phyloP scores from a whole-genome alignment of 2,113 vertebrate genomes.

The Cebidichthys violaceus region DNA sequence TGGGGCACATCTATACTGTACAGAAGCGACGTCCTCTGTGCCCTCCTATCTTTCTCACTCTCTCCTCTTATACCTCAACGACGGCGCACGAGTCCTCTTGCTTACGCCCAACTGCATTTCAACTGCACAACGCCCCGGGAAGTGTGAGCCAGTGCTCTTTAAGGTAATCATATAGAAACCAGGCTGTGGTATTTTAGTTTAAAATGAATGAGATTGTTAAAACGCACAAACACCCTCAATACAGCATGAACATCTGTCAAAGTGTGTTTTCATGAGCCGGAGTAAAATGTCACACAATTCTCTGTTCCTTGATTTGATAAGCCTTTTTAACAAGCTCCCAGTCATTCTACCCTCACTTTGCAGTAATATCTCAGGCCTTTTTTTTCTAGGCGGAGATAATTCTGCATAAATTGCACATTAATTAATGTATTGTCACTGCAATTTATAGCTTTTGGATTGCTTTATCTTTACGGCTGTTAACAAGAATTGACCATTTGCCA shows the following conservation, averaged over 20 bases:
- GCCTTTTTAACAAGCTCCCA: constrained; percentile 62
- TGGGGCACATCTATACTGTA: constrained; percentile 75
- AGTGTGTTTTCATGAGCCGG: constrained; percentile 53
- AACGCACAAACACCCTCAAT: constrained; percentile 32
- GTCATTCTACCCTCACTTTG: constrained; percentile 38
- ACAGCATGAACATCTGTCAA: constrained; percentile 24
- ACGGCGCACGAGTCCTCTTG: constrained; percentile 43
- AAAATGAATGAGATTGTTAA: constrained; percentile 27
- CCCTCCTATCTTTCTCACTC: constrained; percentile 62
- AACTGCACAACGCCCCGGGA: constrained; percentile 36
- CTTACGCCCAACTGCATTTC: constrained; percentile 58
- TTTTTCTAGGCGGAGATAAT: constrained; percentile 52
- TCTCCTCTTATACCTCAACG: constrained; percentile 53
- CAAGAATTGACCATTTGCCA: constrained; percentile 75
- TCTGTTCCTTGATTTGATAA: constrained; percentile 60
- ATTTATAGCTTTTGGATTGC: constrained; percentile 79
- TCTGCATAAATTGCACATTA: constrained; percentile 75
- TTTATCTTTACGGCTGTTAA: constrained; percentile 76
- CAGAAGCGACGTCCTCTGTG: constrained; percentile 70
- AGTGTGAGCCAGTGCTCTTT: constrained; percentile 46
- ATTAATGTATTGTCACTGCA: constrained; percentile 77
- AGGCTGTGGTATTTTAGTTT: constrained; percentile 27
- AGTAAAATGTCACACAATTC: constrained; percentile 45
- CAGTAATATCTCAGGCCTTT: constrained; percentile 50
- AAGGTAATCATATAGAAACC: constrained; percentile 44